phyloP scores from a whole-genome alignment of 2,113 vertebrate genomes.

The Cairina moschata region DNA sequence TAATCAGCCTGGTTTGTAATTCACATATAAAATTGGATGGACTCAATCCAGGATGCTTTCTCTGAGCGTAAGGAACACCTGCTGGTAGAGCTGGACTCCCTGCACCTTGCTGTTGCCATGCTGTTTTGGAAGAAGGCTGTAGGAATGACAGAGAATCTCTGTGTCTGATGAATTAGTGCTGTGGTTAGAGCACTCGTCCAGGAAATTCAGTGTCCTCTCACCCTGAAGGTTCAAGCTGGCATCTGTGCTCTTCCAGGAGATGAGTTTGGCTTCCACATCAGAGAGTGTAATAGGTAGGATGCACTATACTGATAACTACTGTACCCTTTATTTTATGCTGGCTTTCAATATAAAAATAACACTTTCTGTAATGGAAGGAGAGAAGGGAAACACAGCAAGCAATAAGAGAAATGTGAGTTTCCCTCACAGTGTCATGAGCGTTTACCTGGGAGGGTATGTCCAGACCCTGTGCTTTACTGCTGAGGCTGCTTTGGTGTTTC shows the following conservation, averaged over 20 bases:
- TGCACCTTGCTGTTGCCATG: not conserved
- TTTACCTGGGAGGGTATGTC: not conserved
- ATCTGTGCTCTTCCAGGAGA: not conserved
- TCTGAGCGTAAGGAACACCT: rapidly evolving
- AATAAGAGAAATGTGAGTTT: not conserved
- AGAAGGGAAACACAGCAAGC: not conserved
- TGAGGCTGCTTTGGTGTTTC: not conserved
- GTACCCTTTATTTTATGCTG: not conserved
- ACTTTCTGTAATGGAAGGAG: not conserved
- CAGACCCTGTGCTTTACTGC: not conserved
- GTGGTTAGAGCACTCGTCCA: not conserved
- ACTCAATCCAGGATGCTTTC: not conserved
- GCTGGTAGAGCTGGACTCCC: not conserved
- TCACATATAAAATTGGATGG: not conserved
- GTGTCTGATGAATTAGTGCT: not conserved
- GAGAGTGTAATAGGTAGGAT: not conserved
- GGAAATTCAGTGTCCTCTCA: not conserved
- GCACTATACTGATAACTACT: not conserved
- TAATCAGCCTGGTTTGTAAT: not conserved
- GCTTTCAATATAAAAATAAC: not conserved
- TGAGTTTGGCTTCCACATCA: not conserved
- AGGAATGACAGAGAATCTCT: not conserved
- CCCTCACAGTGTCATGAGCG: not conserved
- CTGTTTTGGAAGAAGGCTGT: not conserved
- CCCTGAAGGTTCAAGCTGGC: not conserved